A percentile compares a stretch with the other conserved stretches of the same genome.
Conservation (phyloP, 53 echinoderm and acorn worm genomes). For the Paracentrotus lividus region DNA sequence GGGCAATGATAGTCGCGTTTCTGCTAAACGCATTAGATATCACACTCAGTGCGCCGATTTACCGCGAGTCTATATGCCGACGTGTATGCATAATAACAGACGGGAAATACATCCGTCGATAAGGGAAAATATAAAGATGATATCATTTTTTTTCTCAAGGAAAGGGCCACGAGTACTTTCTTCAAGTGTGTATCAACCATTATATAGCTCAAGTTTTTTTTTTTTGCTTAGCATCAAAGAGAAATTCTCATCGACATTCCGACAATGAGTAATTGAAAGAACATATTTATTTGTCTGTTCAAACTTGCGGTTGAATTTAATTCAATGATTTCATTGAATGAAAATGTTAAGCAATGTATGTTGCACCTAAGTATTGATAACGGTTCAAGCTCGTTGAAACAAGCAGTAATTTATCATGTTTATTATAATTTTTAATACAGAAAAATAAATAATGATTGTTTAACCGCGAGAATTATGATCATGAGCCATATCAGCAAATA, state of each 20-base stretch:
- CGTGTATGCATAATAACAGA: conserved; percentile 34
- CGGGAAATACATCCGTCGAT: conserved; percentile 7
- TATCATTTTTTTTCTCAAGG: conserved; percentile 6
- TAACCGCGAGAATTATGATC: too few species aligned
- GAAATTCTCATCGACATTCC: conserved; percentile 58
- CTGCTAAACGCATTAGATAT: conserved; percentile 58
- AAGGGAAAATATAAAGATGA: conserved; percentile 53
- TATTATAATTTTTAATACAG: too few species aligned
- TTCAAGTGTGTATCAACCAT: background rate
- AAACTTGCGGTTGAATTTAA: background rate
- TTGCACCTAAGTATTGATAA: background rate
- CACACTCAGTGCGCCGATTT: background rate
- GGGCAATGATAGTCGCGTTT: conserved; percentile 5
- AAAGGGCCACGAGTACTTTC: conserved; percentile 66
- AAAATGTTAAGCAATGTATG: background rate
- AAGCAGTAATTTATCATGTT: too few species aligned
- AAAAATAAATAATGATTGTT: too few species aligned
- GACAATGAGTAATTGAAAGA: conserved; percentile 58
- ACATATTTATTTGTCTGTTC: conserved; percentile 20
- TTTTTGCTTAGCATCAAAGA: conserved; percentile 12
- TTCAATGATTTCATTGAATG: background rate
- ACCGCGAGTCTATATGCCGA: conserved; percentile 17
- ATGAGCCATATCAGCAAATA: too few species aligned
- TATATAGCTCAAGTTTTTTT: too few species aligned
- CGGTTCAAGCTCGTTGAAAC: background rate